Evolutionary conservation across 2,888 invertebrate species (phyloP).

Genomic region (Papilio elwesi): DNA sequence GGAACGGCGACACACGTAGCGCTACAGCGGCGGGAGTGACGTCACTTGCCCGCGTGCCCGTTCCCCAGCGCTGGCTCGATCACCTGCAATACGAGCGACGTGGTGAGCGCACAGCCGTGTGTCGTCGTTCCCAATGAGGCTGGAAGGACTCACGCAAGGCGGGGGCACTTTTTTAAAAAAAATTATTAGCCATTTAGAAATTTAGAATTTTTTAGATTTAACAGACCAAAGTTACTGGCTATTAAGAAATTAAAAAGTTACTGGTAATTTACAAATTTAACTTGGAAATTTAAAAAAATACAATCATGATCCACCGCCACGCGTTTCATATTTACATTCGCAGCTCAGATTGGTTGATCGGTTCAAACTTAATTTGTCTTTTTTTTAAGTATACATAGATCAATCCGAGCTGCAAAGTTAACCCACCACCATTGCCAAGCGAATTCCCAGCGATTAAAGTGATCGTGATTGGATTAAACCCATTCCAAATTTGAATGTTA

Average conservation of each 20-base stretch:
- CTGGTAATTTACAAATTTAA: slow-evolving; percentile 10
- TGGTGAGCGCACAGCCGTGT: slow-evolving; percentile 78
- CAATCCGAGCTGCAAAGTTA: slow-evolving; percentile 54
- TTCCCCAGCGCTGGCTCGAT: slow-evolving; percentile 71
- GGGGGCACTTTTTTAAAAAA: slow-evolving; percentile 37
- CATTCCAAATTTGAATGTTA: slow-evolving; percentile 41
- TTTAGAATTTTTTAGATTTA: not conserved
- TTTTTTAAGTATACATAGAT: not conserved
- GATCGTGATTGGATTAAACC: slow-evolving; percentile 53
- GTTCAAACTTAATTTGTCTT: slow-evolving; percentile 4
- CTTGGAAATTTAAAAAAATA: not conserved
- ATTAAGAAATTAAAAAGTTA: slow-evolving; percentile 4
- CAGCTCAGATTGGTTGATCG: slow-evolving; percentile 52
- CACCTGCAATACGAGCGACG: slow-evolving; percentile 77
- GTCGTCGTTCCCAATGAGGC: slow-evolving; percentile 81
- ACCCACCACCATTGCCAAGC: slow-evolving; percentile 79
- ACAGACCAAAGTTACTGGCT: not conserved
- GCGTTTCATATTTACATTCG: slow-evolving; percentile 57
- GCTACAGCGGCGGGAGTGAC: slow-evolving; percentile 57
- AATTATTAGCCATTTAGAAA: slow-evolving; percentile 10
- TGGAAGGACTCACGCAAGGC: slow-evolving; percentile 47
- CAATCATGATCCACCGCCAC: slow-evolving; percentile 57
- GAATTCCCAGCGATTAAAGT: slow-evolving; percentile 69
- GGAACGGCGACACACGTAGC: slow-evolving; percentile 83
- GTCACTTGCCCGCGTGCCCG: slow-evolving; percentile 76